Conservation (phyloP, 2,888 invertebrate genomes). For the Oscheius onirici region DNA sequence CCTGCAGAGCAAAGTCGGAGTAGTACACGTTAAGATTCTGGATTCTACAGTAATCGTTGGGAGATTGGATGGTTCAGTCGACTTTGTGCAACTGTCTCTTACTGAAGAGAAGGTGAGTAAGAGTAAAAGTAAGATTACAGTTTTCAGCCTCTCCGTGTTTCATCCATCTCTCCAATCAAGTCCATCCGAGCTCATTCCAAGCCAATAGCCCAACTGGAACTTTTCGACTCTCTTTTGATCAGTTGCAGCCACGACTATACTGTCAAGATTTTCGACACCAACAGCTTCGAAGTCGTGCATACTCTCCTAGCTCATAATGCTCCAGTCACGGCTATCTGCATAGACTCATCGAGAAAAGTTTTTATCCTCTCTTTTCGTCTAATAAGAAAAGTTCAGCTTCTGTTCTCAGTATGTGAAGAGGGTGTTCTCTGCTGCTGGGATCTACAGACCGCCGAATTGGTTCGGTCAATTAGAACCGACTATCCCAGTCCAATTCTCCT, state of each 20-base stretch:
- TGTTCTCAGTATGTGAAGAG: slow-evolving; percentile 60
- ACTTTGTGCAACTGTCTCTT: slow-evolving; percentile 50
- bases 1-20: slow-evolving; percentile 37
- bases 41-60: slow-evolving; percentile 53
- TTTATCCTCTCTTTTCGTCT: neutral
- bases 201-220: slow-evolving; percentile 44
- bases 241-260: slow-evolving; percentile 50
- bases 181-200: slow-evolving; percentile 50
- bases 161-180: slow-evolving; percentile 37
- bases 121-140: neutral
- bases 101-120: slow-evolving; percentile 18
- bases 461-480: slow-evolving; percentile 39
- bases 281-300: slow-evolving; percentile 6
- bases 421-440: slow-evolving; percentile 68
- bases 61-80: slow-evolving; percentile 61
- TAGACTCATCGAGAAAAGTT: slow-evolving; percentile 39
- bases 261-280: slow-evolving; percentile 21
- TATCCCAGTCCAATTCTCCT: slow-evolving; percentile 17
- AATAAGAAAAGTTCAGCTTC: slow-evolving; percentile 35
- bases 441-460: slow-evolving; percentile 43
- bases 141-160: slow-evolving; percentile 35
- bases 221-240: slow-evolving; percentile 28
- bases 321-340: slow-evolving; percentile 46
- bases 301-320: slow-evolving; percentile 61
- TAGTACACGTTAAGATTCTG: slow-evolving; percentile 28